Conservation (phyloP, 2,113 vertebrate genomes). For the Psittacula cyanocephala region DNA sequence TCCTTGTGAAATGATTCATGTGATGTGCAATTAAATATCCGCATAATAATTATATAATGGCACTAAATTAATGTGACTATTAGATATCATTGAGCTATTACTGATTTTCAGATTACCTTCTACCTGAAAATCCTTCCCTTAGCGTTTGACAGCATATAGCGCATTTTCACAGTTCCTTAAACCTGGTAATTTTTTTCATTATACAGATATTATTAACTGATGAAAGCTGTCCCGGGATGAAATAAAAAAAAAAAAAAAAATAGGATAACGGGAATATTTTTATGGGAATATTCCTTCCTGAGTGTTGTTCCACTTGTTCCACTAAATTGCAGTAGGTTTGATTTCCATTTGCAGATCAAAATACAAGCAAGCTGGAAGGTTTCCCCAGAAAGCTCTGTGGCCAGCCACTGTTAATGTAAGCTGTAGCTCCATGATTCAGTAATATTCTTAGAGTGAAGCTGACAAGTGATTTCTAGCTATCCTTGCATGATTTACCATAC, state of each 20-base stretch:
- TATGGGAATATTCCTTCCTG: not conserved
- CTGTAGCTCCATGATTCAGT: not conserved
- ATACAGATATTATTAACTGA: not conserved
- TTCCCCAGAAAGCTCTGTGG: not conserved
- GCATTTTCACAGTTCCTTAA: not conserved
- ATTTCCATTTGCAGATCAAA: not conserved
- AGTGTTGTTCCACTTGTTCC: not conserved
- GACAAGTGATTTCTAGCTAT: not conserved
- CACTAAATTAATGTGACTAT: not conserved
- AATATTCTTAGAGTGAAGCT: not conserved
- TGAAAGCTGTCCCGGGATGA: not conserved
- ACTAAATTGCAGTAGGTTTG: not conserved
- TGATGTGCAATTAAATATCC: not conserved
- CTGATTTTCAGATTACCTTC: not conserved
- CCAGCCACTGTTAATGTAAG: not conserved
- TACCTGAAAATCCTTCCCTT: not conserved
- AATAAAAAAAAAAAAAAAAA: fast-evolving
- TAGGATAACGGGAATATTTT: not conserved
- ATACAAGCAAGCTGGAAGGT: not conserved
- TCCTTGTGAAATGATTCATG: not conserved
- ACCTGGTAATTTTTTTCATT: not conserved
- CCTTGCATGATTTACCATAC: not conserved
- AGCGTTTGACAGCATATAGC: fast-evolving
- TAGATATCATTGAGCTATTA: not conserved
- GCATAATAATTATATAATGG: not conserved